A percentile compares a stretch with the other conserved stretches of the same genome.
Conservation (phyloP, 2,113 vertebrate species). For the Chionomys nivalis region DNA sequence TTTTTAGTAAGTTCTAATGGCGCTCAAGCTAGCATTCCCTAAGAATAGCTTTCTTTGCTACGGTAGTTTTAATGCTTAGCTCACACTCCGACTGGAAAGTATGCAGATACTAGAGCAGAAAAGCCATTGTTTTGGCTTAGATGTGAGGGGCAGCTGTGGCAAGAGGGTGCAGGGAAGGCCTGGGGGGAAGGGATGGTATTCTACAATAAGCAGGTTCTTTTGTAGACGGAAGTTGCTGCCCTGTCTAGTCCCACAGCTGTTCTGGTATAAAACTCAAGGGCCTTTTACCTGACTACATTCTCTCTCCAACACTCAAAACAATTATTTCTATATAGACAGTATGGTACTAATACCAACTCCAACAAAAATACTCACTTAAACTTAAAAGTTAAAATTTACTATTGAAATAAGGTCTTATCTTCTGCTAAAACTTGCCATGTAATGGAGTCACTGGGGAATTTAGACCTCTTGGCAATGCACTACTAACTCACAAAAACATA, state of each 20-base stretch:
- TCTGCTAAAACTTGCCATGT: neutral
- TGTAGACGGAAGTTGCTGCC: no score
- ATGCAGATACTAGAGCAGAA: neutral
- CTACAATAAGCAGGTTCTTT: neutral
- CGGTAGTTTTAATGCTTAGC: neutral
- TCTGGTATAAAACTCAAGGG: neutral
- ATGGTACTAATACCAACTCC: neutral
- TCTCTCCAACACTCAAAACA: neutral
- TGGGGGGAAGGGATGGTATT: neutral
- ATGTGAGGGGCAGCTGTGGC: neutral
- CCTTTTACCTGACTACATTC: neutral
- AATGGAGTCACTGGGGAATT: slow-evolving; percentile 12
- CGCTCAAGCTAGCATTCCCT: neutral
- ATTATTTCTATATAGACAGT: slow-evolving; percentile 29
- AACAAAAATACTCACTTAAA: slow-evolving; percentile 15
- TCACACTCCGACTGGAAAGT: neutral
- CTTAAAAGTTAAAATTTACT: slow-evolving; percentile 50
- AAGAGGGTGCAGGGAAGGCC: neutral
- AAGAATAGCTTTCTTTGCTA: neutral
- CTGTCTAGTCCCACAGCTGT: neutral
- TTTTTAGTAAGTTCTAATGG: neutral
- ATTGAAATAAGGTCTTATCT: slow-evolving; percentile 16
- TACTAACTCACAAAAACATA: slow-evolving; percentile 38
- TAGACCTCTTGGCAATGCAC: neutral
- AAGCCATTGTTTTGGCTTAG: neutral